Conservation (phyloP, 2,113 vertebrate genomes). For the Petroica traversi region DNA sequence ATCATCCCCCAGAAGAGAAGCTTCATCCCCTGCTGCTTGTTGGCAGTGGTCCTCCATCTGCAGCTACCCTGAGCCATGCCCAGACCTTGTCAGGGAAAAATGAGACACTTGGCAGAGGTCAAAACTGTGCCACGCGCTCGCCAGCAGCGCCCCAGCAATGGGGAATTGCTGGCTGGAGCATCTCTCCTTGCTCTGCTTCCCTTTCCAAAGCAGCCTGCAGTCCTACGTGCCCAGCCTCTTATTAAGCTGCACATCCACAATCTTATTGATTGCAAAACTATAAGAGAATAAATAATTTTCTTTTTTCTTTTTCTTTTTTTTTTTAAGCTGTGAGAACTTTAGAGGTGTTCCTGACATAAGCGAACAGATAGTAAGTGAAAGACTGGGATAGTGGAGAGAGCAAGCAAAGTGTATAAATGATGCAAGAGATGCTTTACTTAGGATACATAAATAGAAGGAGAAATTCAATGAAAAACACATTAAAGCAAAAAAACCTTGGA, state of each 20-base stretch:
- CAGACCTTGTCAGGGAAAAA: slow-evolving; percentile 37
- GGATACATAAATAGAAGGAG: background rate
- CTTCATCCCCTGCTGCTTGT: background rate
- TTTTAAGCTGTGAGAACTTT: background rate
- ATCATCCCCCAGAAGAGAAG: background rate
- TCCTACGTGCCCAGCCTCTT: background rate
- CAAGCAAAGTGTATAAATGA: background rate
- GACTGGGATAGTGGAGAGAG: background rate
- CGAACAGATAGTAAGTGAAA: background rate
- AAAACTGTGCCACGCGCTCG: background rate
- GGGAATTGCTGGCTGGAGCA: background rate
- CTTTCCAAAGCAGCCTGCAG: background rate
- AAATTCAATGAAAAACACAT: background rate
- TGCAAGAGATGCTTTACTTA: background rate
- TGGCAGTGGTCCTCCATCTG: background rate
- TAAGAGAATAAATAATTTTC: background rate
- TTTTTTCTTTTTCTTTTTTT: background rate
- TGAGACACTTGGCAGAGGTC: slow-evolving; percentile 29
- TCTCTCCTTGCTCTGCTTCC: background rate
- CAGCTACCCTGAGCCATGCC: background rate
- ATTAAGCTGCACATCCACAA: background rate
- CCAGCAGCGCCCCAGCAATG: background rate
- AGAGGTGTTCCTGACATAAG: background rate
- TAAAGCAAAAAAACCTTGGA: background rate
- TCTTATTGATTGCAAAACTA: background rate